These are phyloP conservation scores for Colaptes auratus DNA, from an alignment of 2,113 vertebrate species.

Conservation along the genomic window DNA sequence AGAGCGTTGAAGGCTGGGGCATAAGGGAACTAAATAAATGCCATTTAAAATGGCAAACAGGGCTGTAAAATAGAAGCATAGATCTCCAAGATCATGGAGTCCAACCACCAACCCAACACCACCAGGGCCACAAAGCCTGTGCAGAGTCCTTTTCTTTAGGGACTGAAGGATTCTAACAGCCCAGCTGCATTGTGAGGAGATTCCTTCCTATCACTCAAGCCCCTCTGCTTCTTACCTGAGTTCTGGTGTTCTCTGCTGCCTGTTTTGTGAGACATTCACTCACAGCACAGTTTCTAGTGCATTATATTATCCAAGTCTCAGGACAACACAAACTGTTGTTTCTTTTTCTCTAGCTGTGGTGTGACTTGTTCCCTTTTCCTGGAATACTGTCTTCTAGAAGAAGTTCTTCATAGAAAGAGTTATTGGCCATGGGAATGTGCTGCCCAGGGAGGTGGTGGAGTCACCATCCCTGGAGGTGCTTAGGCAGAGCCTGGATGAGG, in stretches of 20 bases:
- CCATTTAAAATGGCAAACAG: neutral
- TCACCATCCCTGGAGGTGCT: no score
- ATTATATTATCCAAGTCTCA: neutral
- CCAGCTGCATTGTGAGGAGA: neutral
- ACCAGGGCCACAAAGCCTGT: no score
- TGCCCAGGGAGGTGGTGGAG: no score
- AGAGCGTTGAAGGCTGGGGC: neutral
- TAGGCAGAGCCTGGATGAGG: no score
- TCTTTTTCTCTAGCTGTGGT: neutral
- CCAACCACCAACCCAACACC: no score
- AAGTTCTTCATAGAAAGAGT: no score
- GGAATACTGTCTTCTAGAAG: no score
- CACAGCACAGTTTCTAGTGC: neutral
- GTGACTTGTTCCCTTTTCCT: neutral
- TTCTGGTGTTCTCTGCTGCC: neutral
- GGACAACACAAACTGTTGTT: neutral
- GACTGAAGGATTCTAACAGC: neutral
- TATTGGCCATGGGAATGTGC: no score
- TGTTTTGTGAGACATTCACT: neutral
- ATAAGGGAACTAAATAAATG: neutral
- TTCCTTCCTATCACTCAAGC: neutral
- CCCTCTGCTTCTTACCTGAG: neutral
- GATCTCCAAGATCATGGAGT: no score
- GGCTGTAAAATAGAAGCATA: no score
- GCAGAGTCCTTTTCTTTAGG: neutral